A percentile compares a stretch with the other conserved stretches of the same genome.
These are phyloP conservation scores for Eurytoma californica DNA, from an alignment of 2,888 invertebrate genomes.

Conservation along the genomic window DNA sequence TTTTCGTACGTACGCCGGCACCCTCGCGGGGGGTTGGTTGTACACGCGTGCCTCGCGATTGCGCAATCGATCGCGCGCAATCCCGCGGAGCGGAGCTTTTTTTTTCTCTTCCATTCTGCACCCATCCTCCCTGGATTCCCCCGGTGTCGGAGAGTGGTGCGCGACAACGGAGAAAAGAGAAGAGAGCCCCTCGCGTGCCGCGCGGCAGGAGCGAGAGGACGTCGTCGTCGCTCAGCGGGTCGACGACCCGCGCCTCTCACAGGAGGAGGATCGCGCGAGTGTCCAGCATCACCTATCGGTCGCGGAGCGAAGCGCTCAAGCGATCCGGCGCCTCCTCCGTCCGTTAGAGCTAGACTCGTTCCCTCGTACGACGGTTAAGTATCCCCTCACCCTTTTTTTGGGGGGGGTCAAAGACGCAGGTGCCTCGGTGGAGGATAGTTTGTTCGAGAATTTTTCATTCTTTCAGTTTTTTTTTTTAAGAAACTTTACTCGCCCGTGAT, in stretches of 20 bases:
- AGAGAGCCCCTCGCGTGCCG: background rate
- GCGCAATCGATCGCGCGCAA: too few species aligned
- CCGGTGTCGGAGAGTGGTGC: background rate
- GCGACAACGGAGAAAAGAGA: conserved; percentile 20
- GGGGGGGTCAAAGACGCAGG: background rate
- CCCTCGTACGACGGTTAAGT: too few species aligned
- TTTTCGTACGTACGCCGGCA: background rate
- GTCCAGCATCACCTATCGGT: conserved; percentile 73
- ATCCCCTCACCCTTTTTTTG: background rate
- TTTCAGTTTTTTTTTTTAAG: too few species aligned
- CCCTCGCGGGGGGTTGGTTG: too few species aligned
- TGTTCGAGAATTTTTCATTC: too few species aligned
- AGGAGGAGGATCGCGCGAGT: conserved; percentile 50
- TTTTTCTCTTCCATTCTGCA: conserved; percentile 14
- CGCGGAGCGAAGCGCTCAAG: conserved; percentile 62
- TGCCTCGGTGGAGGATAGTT: too few species aligned
- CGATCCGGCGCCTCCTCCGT: conserved; percentile 65
- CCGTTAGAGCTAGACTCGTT: conserved; percentile 61
- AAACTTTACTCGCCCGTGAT: too few species aligned
- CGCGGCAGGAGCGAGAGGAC: background rate
- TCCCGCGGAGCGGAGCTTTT: background rate
- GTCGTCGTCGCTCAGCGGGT: conserved; percentile 62
- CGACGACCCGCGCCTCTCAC: conserved; percentile 68
- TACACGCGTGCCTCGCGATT: too few species aligned
- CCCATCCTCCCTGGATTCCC: background rate